A percentile compares a stretch with the other conserved stretches of the same genome.
Evolutionary conservation across 2,797 vertebrate species (phyloP).

Genomic region (Halcyon leucocephala): DNA sequence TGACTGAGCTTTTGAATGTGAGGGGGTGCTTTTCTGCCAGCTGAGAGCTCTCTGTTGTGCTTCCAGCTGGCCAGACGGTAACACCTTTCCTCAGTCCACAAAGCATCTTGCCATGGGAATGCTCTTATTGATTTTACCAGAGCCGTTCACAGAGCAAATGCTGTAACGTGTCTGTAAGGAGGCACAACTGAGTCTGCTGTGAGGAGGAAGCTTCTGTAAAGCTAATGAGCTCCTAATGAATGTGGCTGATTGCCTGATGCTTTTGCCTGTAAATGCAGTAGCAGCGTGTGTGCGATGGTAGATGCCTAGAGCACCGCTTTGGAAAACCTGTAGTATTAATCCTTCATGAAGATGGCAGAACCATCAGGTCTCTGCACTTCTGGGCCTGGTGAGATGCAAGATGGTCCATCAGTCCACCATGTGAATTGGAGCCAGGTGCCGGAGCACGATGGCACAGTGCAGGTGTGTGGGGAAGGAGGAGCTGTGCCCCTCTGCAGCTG

Average conservation of each 20-base stretch:
- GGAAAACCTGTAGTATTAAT: not conserved
- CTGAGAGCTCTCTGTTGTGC: not conserved
- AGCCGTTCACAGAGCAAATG: not conserved
- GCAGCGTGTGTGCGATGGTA: accelerated
- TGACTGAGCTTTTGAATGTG: not conserved
- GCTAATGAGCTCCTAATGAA: not conserved
- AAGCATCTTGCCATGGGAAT: not conserved
- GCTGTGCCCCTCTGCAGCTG: not conserved
- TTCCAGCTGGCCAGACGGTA: not conserved
- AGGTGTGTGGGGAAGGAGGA: not conserved
- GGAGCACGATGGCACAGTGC: not conserved
- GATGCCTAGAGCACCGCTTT: not conserved
- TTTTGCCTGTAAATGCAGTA: not conserved
- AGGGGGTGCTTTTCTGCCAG: not conserved
- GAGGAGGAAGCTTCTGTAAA: not conserved
- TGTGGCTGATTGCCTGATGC: not conserved
- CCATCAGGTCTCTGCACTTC: not conserved
- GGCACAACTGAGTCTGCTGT: not conserved
- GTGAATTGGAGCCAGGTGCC: not conserved
- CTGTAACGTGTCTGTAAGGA: not conserved
- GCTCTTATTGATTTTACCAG: not conserved
- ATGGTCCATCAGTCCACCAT: not conserved
- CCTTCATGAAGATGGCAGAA: not conserved
- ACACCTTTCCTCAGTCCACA: not conserved
- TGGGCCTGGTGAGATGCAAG: accelerated